phyloP scores from a whole-genome alignment of 2,113 vertebrate genomes.

The Gallinago undulata region DNA sequence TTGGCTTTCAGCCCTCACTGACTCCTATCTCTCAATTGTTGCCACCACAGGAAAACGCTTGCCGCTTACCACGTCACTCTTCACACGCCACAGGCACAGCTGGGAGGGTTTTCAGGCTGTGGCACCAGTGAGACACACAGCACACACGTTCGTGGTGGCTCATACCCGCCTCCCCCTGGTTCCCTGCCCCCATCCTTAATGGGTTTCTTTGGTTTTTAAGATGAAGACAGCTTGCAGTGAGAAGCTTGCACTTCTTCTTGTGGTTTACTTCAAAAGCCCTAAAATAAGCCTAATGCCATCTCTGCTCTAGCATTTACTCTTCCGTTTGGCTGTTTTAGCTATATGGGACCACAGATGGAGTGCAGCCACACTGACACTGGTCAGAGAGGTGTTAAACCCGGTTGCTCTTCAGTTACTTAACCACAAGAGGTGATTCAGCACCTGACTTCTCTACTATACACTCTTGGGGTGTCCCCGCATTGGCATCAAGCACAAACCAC shows the following conservation, averaged over 20 bases:
- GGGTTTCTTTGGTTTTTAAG: neutral
- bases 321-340: neutral
- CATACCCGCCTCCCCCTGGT: accelerated
- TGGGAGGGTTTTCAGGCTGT: neutral
- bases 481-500: neutral
- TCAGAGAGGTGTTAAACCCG: neutral
- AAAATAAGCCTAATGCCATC: neutral
- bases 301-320: neutral
- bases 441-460: neutral
- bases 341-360: neutral
- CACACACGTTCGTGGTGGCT: accelerated
- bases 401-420: neutral
- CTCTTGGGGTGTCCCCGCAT: neutral
- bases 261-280: neutral
- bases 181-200: neutral
- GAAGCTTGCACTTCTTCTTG: neutral
- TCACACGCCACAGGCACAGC: neutral
- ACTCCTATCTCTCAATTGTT: constrained; percentile 21
- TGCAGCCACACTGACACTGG: neutral
- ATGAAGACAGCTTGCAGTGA: neutral
- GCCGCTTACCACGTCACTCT: constrained; percentile 30
- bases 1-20: neutral
- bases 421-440: constrained; percentile 10
- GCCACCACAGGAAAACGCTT: constrained; percentile 38
- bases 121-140: neutral